These are phyloP conservation scores for Paracentrotus lividus DNA, from an alignment of 53 echinoderm and acorn worm genomes.

Conservation along the genomic window DNA sequence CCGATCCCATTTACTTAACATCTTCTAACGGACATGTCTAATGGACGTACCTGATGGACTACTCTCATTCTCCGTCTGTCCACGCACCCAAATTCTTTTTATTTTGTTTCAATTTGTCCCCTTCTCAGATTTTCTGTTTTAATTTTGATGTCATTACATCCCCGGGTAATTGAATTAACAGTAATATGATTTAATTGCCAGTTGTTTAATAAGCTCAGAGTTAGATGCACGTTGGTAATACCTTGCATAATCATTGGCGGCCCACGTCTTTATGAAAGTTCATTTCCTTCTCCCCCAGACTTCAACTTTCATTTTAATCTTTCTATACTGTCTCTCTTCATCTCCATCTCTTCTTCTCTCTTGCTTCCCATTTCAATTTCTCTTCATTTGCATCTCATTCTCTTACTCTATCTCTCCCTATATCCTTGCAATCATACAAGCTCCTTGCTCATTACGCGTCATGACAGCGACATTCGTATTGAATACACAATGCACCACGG, in stretches of 20 bases:
- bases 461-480: conserved; percentile 56
- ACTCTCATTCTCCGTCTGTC: conserved; percentile 25
- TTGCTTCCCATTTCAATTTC: neutral
- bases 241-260: conserved; percentile 55
- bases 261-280: conserved; percentile 60
- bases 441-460: conserved; percentile 62
- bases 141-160: conserved; percentile 54
- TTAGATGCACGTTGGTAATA: conserved; percentile 28
- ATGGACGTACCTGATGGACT: conserved; percentile 9
- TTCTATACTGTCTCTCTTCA: neutral
- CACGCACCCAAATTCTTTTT: neutral
- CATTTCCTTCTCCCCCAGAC: conserved; percentile 62
- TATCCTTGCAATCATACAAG: conserved; percentile 36
- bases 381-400: conserved; percentile 17
- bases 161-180: conserved; percentile 70
- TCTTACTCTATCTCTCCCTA: neutral
- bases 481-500: conserved; percentile 60
- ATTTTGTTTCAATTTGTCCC: conserved; percentile 11
- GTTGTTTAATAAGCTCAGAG: conserved; percentile 39
- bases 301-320: conserved; percentile 25
- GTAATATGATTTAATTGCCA: conserved; percentile 75
- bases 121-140: conserved; percentile 45
- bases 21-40: neutral
- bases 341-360: conserved; percentile 22
- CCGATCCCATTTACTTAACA: conserved; percentile 56